phyloP scores from a whole-genome alignment of 2,113 vertebrate species.

The Agelaius phoeniceus region DNA sequence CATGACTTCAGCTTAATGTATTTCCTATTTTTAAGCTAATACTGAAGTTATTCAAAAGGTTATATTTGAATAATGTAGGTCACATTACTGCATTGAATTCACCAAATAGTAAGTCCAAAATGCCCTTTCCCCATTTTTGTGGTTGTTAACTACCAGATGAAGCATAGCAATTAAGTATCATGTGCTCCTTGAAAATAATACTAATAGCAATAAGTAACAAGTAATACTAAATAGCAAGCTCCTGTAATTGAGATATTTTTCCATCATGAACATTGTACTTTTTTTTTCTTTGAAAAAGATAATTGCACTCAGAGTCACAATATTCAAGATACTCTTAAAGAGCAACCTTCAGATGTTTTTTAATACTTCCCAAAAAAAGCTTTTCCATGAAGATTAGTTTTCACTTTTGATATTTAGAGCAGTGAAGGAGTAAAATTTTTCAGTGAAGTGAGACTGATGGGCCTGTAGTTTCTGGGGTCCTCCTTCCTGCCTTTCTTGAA shows the following conservation, averaged over 20 bases:
- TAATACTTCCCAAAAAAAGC: not conserved
- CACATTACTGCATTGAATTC: not conserved
- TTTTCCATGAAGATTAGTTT: not conserved
- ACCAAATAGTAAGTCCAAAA: not conserved
- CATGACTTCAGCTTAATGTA: not conserved
- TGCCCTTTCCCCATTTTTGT: not conserved
- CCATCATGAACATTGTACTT: not conserved
- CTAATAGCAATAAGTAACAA: not conserved
- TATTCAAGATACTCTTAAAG: not conserved
- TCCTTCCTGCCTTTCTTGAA: not conserved
- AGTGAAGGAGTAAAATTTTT: not conserved
- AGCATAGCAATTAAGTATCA: not conserved
- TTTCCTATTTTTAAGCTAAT: not conserved
- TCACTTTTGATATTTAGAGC: not conserved
- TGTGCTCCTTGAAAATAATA: not conserved
- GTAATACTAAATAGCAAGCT: not conserved
- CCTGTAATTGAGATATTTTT: not conserved
- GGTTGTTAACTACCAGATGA: not conserved
- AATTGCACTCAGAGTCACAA: not conserved
- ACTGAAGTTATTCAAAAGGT: not conserved
- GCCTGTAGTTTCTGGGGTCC: fast-evolving
- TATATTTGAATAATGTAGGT: not conserved
- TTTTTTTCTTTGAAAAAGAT: not conserved
- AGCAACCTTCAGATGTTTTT: not conserved
- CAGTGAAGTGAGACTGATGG: not conserved